Evolutionary conservation across 2,888 invertebrate species (phyloP), one percentile per base, ranked within the genome.

Genomic region (Blomia tropicalis): DNA sequence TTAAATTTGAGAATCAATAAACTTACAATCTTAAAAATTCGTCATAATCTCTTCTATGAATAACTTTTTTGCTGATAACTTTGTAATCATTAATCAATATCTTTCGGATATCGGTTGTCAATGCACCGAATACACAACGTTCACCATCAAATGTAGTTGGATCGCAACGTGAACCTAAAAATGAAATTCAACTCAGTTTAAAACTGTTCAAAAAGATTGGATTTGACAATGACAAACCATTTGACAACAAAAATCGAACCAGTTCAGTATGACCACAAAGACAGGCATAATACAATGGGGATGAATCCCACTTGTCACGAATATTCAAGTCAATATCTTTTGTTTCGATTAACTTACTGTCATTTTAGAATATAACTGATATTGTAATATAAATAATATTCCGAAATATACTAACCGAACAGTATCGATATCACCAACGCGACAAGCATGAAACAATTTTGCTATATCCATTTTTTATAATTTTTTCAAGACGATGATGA

Each of bases 111-210:
- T 74, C 72, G 65, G 75, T 72, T 32, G 72, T 77, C 60, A 78
- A 70, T 3, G 78, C 77, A 2, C 77, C 78, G 68, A 78, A 78
- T 17, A 78, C 68, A 69, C 77, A 78, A 4, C 78, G 71, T 69
- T 78, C 78, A 0, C 78, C 78, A 69, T 78, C 78, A 72, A 78
- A 78, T 4, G 78, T 77, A 67, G 77, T 76, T 0, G 75, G 75
- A 66, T 78, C 77, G 72, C 78, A 78, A 30, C 72, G 70, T 3
- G 77, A 78, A 19, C 77, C 75, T 75, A 60, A 27, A 64, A 47
- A 22, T 43, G 36, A 22, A 25, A 23, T 5, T n/a, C 47, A 5
- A 29, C 5, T 19, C 25, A 58, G 29, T 27, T 19, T 19, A 56
- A 56, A 56, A 27, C 7, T 11, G 56, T 11, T 11, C 36, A 36